Evolutionary conservation across 2,888 invertebrate species (phyloP), one percentile per base, ranked within the genome.

Genomic region (Cosmia trapezina): DNA sequence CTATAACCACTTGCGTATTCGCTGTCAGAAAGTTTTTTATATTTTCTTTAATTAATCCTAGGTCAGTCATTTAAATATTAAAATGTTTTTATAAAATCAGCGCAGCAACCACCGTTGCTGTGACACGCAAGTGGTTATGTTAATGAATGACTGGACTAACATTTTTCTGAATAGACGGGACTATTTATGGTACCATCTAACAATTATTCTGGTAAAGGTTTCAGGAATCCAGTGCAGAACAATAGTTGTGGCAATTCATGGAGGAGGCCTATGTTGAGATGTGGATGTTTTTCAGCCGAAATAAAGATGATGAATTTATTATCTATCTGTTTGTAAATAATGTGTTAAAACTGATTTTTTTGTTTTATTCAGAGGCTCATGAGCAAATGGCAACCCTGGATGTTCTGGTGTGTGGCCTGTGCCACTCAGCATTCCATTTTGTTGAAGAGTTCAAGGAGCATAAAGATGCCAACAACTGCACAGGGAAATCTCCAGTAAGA

Each of bases 361-460:
- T 43, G 0, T 60, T 22, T 49, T 33, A 12, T 83, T 49, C 89
- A 98, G 98, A 97, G 87, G 98, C 98, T 14, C 97, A 98, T 96
- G 97, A 98, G 84, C 97, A 98, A 89, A 97, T 98, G 96, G 97
- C 97, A 71, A 97, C 97, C 70, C 94, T 98, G 80, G 98, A 98
- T 95, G 97, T 98, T 9, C 93, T 98, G 41, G 98, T 98, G 0
- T 98, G 98, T 94, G 98, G 98, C n/a, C 97, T 97, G 77, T 98
- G 98, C 89, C 97, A 98, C 91, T 96, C 97, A 64, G 98, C 98
- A 66, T 98, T 97, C 90, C 98, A 98, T 91, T 98, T 98, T 91
- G 93, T 98, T 66, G 98, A 98, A 89, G 97, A 98, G 83, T 98
- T 98, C 88, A 97, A 97, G 91, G 97, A 97, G 60, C 98, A 98